These are phyloP conservation scores for Isichthys henryi DNA, from an alignment of 2,113 vertebrate genomes.

Conservation along the genomic window DNA sequence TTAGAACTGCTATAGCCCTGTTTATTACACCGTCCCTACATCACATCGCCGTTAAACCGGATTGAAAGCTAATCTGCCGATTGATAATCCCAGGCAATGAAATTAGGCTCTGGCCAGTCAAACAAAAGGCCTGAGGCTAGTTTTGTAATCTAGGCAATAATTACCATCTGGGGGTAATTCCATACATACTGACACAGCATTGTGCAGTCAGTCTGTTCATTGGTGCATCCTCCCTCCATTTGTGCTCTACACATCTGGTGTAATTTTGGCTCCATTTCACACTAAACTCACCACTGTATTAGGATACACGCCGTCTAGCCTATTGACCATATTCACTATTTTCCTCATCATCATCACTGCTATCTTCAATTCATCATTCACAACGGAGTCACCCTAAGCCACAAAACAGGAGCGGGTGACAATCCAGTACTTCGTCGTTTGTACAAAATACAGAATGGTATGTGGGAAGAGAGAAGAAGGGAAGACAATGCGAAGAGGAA, in stretches of 20 bases:
- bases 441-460: background rate
- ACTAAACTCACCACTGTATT: background rate
- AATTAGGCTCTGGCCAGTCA: constrained; percentile 21
- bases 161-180: constrained; percentile 28
- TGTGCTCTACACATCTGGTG: background rate
- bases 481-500: background rate
- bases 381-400: background rate
- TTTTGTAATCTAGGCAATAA: constrained; percentile 27
- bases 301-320: background rate
- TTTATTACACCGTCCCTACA: background rate
- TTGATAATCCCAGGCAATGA: constrained; percentile 17
- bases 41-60: background rate
- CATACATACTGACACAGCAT: constrained; percentile 18
- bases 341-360: background rate
- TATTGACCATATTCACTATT: background rate
- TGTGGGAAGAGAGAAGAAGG: background rate
- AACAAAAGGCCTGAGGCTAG: background rate
- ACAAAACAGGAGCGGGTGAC: background rate
- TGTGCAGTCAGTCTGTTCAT: background rate
- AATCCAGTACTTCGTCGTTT: background rate
- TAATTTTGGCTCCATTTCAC: background rate
- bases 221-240: background rate
- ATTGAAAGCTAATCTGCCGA: constrained; percentile 18
- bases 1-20: background rate
- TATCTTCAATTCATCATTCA: background rate